Evolutionary conservation across 2,113 vertebrate genomes (phyloP), one percentile per base, ranked within the genome.

Genomic region (Otocyon megalotis): DNA sequence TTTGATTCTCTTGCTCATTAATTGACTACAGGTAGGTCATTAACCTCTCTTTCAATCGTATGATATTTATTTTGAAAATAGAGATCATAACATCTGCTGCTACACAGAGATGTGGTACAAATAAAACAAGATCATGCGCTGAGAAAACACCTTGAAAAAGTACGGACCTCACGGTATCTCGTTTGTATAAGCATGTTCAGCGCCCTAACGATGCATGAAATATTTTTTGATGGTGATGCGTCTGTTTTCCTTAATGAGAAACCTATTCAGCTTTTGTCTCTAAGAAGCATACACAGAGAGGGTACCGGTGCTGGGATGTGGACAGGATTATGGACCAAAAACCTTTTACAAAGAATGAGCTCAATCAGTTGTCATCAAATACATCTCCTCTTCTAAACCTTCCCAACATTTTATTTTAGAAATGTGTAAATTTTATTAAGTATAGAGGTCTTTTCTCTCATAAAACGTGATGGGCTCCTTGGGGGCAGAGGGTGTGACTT

Each of bases 321-420:
- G 53, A 85, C 28, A 85, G n/a, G 15, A 14, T 53, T 82, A 84
- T 4, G 32, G 65, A 90, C 54, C 54, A 83, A 96, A 43, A 17
- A 26, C 20, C 5, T 53, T 90, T 28, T 0, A 20, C 22, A 53
- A 90, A 93, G n/a, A 95, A 53, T 13, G 26, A 77, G 37, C 22
- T 77, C 53, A 85, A 1, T 63, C n/a, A n/a, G 32, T 63, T 89
- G 88, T 83, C 43, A 92, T 37, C 43, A 60, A 67, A 85, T 16
- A 12, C 35, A 69, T 67, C 76, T 88, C 53, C 85, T 56, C 72
- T 86, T 93, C 35, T 63, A 86, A 82, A 60, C 32, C 94, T 87
- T 62, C 20, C 77, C 12, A 89, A 17, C 3, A 56, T 13, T 77
- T 84, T 63, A 26, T 8, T 89, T 79, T 76, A 76, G n/a, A 90